Conservation (phyloP, 2,113 vertebrate species). For the Alethe castanea region DNA sequence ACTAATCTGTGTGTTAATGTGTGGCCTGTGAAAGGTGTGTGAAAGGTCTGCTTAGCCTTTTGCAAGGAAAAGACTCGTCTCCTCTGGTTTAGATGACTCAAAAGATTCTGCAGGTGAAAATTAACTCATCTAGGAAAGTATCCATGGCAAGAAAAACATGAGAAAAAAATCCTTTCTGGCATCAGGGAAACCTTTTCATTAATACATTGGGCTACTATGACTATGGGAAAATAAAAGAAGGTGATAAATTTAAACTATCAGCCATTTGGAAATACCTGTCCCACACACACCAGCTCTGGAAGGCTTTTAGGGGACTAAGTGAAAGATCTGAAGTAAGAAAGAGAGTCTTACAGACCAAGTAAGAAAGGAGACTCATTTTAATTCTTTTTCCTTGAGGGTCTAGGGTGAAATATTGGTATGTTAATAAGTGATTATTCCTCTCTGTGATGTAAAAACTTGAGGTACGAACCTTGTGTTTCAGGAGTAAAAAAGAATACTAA, state of each 20-base stretch:
- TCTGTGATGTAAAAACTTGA: not conserved
- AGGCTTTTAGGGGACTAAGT: not conserved
- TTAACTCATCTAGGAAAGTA: constrained; percentile 8
- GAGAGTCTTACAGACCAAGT: not conserved
- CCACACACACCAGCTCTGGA: not conserved
- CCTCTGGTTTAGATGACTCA: not conserved
- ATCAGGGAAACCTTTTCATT: not conserved
- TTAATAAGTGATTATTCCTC: not conserved
- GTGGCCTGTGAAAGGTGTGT: not conserved
- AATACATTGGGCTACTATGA: not conserved
- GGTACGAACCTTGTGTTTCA: not conserved
- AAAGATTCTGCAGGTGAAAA: constrained; percentile 11
- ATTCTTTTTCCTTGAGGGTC: not conserved
- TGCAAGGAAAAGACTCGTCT: not conserved
- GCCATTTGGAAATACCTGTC: not conserved
- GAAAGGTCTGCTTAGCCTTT: not conserved
- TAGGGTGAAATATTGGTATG: not conserved
- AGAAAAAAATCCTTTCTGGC: not conserved
- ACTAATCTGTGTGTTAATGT: constrained; percentile 13
- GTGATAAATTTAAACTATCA: not conserved
- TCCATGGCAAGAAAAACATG: not conserved
- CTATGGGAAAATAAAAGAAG: not conserved
- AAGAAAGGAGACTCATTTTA: not conserved
- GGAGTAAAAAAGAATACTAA: not conserved
- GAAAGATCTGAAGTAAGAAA: not conserved